These are phyloP conservation scores for Halocaridina rubra DNA, from an alignment of 2,888 invertebrate genomes.

Conservation along the genomic window DNA sequence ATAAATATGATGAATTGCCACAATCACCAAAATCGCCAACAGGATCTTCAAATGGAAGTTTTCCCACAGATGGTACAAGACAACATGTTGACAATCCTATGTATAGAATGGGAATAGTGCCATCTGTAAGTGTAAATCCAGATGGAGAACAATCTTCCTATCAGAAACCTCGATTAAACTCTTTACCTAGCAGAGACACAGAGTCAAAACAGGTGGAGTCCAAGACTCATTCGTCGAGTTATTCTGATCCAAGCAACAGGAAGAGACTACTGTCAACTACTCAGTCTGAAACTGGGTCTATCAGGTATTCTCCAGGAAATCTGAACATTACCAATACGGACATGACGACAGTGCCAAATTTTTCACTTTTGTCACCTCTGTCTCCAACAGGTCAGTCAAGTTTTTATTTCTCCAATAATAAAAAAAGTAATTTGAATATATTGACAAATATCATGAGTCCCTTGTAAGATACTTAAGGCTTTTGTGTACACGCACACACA, in stretches of 20 bases:
- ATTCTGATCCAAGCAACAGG: neutral
- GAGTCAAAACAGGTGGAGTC: neutral
- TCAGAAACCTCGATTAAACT: neutral
- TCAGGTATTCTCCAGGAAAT: neutral
- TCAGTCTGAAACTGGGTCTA: neutral
- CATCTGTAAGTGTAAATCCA: conserved; percentile 3
- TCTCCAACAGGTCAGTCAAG: conserved; percentile 11
- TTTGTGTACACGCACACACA: too few species aligned
- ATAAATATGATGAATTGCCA: neutral
- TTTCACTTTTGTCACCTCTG: neutral
- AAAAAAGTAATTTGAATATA: too few species aligned
- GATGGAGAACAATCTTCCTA: neutral
- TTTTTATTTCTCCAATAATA: neutral
- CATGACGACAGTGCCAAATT: conserved; percentile 33
- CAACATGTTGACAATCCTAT: neutral
- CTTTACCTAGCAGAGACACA: neutral
- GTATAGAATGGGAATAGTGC: neutral
- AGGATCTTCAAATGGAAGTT: neutral
- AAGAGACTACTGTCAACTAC: neutral
- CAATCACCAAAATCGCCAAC: neutral
- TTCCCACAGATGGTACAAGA: neutral
- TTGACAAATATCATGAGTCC: too few species aligned
- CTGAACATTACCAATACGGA: conserved; percentile 30
- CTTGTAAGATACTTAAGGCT: too few species aligned
- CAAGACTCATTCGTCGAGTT: neutral